A percentile compares a stretch with the other conserved stretches of the same genome.
Conservation (phyloP, 2,113 vertebrate genomes). For the Sceloporus tristichus region DNA sequence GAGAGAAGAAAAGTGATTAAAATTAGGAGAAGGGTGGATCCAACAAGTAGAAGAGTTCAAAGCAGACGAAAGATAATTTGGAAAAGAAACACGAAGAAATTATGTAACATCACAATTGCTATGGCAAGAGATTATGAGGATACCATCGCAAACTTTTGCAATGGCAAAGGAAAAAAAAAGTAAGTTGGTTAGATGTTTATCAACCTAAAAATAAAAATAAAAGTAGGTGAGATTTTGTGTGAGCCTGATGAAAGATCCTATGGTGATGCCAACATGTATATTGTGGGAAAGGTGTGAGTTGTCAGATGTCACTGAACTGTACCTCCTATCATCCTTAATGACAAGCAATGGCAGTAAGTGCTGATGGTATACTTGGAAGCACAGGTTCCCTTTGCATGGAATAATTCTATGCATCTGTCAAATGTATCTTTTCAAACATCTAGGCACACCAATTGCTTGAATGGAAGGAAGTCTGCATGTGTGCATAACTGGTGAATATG, state of each 20-base stretch:
- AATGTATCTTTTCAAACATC: slow-evolving; percentile 21
- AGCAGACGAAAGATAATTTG: slow-evolving; percentile 2
- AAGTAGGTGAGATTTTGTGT: neutral
- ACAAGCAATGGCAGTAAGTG: slow-evolving; percentile 45
- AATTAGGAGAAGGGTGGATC: neutral
- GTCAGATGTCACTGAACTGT: neutral
- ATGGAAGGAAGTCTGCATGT: neutral
- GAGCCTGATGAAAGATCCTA: neutral
- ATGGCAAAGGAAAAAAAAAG: slow-evolving; percentile 1
- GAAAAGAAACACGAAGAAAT: slow-evolving; percentile 5
- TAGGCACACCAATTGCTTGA: slow-evolving; percentile 49
- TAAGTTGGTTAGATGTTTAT: slow-evolving; percentile 69
- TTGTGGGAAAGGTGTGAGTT: neutral
- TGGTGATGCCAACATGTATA: neutral
- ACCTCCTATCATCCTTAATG: no score
- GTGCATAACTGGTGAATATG: slow-evolving; percentile 36
- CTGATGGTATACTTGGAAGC: slow-evolving; percentile 19
- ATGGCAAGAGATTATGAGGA: neutral
- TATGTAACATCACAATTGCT: neutral
- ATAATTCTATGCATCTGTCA: slow-evolving; percentile 56
- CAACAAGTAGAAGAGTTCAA: neutral
- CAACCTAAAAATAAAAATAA: neutral
- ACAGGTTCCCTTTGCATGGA: neutral
- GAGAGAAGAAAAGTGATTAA: slow-evolving; percentile 24
- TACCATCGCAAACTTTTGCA: neutral